Evolutionary conservation across 1,140 invertebrate genomes (phyloP).

Genomic region (Papilio machaon): DNA sequence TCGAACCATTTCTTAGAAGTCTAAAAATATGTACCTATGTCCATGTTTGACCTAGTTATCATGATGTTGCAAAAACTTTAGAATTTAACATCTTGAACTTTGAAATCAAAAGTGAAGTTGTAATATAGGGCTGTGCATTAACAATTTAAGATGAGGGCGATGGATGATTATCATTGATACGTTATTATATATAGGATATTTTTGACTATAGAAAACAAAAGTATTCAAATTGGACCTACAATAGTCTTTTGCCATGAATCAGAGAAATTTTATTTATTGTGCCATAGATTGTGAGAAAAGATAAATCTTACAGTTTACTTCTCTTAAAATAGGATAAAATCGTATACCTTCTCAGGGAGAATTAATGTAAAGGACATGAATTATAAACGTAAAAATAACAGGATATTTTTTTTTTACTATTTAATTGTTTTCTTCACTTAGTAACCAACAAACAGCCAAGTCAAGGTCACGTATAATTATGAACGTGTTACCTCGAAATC

Average conservation of each 20-base stretch:
- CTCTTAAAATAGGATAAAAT: too few relatives aligned
- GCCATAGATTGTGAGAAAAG: too few relatives aligned
- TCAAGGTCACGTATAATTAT: neutral
- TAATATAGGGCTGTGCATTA: neutral
- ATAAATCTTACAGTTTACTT: too few relatives aligned
- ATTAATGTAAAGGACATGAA: too few relatives aligned
- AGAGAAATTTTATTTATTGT: too few relatives aligned
- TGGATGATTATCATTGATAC: too few relatives aligned
- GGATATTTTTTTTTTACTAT: neutral
- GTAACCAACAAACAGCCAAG: neutral
- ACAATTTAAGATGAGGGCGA: too few relatives aligned
- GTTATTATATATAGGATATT: too few relatives aligned
- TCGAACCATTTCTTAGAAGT: constrained; percentile 47
- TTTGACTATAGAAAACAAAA: neutral
- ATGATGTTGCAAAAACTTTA: neutral
- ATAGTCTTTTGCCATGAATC: too few relatives aligned
- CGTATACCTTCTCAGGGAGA: too few relatives aligned
- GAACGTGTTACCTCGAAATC: neutral
- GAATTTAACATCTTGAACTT: neutral
- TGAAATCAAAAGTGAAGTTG: neutral
- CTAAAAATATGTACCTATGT: neutral
- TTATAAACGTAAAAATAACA: too few relatives aligned
- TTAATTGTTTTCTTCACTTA: neutral
- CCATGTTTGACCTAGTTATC: constrained; percentile 14
- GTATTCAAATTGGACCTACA: too few relatives aligned